Evolutionary conservation across 1,140 invertebrate species (phyloP).

Genomic region (Eupeodes corollae): DNA sequence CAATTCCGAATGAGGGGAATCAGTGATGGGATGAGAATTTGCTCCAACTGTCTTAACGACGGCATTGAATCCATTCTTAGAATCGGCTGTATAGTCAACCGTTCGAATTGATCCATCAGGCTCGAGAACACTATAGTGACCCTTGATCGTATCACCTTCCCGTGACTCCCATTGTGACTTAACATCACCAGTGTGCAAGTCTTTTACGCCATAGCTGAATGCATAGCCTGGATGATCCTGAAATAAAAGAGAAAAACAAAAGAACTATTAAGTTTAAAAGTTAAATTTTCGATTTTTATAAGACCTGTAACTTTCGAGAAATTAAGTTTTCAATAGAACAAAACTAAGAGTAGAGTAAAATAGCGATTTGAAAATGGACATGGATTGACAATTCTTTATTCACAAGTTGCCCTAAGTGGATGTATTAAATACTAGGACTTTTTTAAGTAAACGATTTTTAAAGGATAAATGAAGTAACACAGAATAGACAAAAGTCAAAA

Average conservation of each 20-base stretch:
- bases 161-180: conserved; percentile 51
- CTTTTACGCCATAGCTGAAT: conserved; percentile 57
- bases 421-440: too few species aligned
- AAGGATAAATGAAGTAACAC: too few species aligned
- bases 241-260: conserved; percentile 8
- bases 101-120: conserved; percentile 50
- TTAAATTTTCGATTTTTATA: too few species aligned
- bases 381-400: too few species aligned
- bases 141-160: conserved; percentile 45
- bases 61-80: conserved; percentile 52
- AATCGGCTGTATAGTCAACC: conserved; percentile 51
- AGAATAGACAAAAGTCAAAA: too few species aligned
- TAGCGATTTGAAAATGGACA: too few species aligned
- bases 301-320: too few species aligned
- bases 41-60: conserved; percentile 48
- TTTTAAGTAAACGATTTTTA: too few species aligned
- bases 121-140: conserved; percentile 54
- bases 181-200: conserved; percentile 53
- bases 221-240: conserved; percentile 52
- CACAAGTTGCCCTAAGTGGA: too few species aligned
- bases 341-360: too few species aligned
- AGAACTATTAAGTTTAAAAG: neutral
- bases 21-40: conserved; percentile 39
- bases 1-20: conserved; percentile 20
- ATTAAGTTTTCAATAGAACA: too few species aligned